These are phyloP conservation scores for Apostichopus japonicus DNA, from an alignment of 35 echinoderm and acorn worm species.

Conservation along the genomic window DNA sequence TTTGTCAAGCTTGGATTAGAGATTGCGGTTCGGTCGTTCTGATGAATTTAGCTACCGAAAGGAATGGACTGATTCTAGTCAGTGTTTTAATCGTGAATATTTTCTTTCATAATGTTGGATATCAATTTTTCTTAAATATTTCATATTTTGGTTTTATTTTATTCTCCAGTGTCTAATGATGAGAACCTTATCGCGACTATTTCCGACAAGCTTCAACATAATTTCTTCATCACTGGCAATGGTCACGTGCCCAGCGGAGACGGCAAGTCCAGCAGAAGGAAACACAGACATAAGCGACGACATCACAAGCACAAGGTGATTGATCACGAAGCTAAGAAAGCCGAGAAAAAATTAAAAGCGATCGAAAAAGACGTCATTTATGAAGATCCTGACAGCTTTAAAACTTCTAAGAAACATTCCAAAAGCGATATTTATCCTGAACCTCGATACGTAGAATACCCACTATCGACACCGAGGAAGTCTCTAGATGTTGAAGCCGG, in stretches of 20 bases:
- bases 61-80: no score
- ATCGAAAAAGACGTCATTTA: conserved; percentile 55
- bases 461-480: not conserved
- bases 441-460: conserved; percentile 32
- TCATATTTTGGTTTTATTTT: not conserved
- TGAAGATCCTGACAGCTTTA: conserved; percentile 45
- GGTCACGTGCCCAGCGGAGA: conserved; percentile 40
- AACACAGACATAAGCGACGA: conserved; percentile 38
- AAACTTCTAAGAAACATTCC: conserved; percentile 22
- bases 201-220: conserved; percentile 53
- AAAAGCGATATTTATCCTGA: conserved; percentile 23
- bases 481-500: conserved; percentile 22
- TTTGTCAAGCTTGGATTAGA: no score
- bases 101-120: no score
- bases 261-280: conserved; percentile 50
- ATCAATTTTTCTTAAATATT: no score
- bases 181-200: conserved; percentile 45
- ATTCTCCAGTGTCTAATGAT: conserved; percentile 28
- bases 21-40: no score
- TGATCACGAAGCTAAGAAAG: conserved; percentile 59
- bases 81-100: no score
- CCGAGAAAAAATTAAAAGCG: conserved; percentile 51
- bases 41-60: no score
- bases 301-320: conserved; percentile 66
- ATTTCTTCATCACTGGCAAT: conserved; percentile 81